A percentile compares a stretch with the other conserved stretches of the same genome.
Conservation (phyloP, 2,797 vertebrate species). For the Sciaenops ocellatus region DNA sequence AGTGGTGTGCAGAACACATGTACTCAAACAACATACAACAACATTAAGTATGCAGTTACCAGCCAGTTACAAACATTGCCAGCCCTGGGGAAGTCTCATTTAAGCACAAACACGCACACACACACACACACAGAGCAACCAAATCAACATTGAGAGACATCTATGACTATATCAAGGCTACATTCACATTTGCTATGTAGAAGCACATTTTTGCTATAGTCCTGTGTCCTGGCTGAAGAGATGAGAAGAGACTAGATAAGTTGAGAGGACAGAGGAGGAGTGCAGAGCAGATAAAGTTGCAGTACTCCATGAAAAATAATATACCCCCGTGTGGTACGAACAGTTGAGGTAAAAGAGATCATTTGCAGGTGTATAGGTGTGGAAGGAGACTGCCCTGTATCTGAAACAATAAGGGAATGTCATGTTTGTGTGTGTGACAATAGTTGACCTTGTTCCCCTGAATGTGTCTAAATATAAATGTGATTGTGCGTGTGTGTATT, state of each 20-base stretch:
- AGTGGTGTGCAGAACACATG: background rate
- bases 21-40: background rate
- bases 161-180: background rate
- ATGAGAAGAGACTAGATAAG: constrained; percentile 67
- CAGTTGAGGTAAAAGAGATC: constrained; percentile 54
- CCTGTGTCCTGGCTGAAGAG: constrained; percentile 47
- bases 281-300: constrained; percentile 67
- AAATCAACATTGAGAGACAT: constrained; percentile 7
- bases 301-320: constrained; percentile 69
- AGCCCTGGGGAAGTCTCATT: background rate
- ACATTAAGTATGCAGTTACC: constrained; percentile 3
- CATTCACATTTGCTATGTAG: constrained; percentile 22
- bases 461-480: constrained; percentile 1
- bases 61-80: constrained; percentile 9
- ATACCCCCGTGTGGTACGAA: constrained; percentile 59
- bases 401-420: background rate
- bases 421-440: constrained; percentile 7
- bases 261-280: constrained; percentile 70
- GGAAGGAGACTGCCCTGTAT: background rate
- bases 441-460: constrained; percentile 16
- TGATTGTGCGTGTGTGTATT: background rate
- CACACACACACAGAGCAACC: background rate
- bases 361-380: background rate
- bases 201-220: constrained; percentile 44
- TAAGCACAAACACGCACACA: background rate